Evolutionary conservation across 1,140 invertebrate genomes (phyloP).

Genomic region (Leucophenga varia): DNA sequence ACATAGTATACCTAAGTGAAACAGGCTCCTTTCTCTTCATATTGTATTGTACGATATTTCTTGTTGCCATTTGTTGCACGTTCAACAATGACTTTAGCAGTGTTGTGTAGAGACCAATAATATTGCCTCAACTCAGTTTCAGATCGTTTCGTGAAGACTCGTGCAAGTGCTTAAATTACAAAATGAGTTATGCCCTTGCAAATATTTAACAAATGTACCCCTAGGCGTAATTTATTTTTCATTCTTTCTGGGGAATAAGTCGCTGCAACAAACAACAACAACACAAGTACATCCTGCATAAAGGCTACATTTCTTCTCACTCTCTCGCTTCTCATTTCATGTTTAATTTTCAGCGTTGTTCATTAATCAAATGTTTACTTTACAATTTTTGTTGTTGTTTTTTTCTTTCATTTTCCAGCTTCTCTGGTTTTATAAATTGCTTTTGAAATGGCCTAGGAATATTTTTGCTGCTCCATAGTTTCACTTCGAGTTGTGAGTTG

Average conservation of each 20-base stretch:
- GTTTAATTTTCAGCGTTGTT: conserved; percentile 29
- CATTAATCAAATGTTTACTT: conserved; percentile 41
- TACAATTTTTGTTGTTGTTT: conserved; percentile 12
- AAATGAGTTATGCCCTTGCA: conserved; percentile 33
- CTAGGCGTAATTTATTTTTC: not conserved
- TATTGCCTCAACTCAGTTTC: no score
- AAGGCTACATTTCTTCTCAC: not conserved
- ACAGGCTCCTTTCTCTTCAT: conserved; percentile 2
- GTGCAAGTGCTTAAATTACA: conserved; percentile 35
- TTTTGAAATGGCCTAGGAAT: conserved; percentile 35
- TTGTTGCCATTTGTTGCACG: conserved; percentile 1
- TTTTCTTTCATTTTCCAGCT: conserved; percentile 11
- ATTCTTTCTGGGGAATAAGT: not conserved
- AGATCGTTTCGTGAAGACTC: conserved; percentile 1
- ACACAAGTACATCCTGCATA: not conserved
- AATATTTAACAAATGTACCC: conserved; percentile 23
- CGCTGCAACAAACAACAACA: no score
- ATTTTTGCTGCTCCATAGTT: conserved; percentile 1
- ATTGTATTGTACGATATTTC: no score
- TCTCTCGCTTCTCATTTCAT: conserved; percentile 9
- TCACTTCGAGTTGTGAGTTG: not conserved
- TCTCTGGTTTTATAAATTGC: conserved; percentile 28
- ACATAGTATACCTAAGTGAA: conserved; percentile 23
- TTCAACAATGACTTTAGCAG: no score
- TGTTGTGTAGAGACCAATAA: no score